Percentiles rank a stretch among this genome's conserved stretches.
Evolutionary conservation across 2,113 vertebrate genomes (phyloP).

Genomic region (Copsychus sechellarum): DNA sequence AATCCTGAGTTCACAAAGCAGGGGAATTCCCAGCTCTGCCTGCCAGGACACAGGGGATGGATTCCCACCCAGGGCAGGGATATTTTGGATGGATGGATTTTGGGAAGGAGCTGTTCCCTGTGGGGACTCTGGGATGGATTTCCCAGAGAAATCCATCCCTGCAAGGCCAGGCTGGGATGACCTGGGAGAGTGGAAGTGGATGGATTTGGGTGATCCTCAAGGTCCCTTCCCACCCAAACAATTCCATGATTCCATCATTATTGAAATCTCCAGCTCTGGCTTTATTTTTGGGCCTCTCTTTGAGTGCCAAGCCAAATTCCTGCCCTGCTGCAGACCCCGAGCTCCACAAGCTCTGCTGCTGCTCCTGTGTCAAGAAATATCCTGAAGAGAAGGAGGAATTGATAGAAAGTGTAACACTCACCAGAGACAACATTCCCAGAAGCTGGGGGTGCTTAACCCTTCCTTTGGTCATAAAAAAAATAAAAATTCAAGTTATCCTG

Average conservation of each 20-base stretch:
- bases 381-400: neutral
- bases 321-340: neutral
- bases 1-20: neutral
- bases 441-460: neutral
- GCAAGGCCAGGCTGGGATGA: neutral
- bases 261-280: neutral
- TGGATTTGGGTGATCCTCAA: neutral
- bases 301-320: neutral
- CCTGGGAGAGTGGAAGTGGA: neutral
- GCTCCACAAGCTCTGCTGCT: neutral
- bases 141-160: neutral
- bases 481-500: neutral
- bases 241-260: neutral
- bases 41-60: neutral
- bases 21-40: neutral
- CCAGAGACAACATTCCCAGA: neutral
- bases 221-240: neutral
- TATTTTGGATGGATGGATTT: neutral
- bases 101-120: neutral
- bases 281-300: slow-evolving; percentile 25
- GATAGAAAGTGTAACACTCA: neutral
- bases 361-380: neutral
- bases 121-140: neutral
- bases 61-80: neutral
- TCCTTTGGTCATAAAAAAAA: neutral